Conservation (phyloP, 2,888 invertebrate genomes). For the Cheilosia impressa region DNA sequence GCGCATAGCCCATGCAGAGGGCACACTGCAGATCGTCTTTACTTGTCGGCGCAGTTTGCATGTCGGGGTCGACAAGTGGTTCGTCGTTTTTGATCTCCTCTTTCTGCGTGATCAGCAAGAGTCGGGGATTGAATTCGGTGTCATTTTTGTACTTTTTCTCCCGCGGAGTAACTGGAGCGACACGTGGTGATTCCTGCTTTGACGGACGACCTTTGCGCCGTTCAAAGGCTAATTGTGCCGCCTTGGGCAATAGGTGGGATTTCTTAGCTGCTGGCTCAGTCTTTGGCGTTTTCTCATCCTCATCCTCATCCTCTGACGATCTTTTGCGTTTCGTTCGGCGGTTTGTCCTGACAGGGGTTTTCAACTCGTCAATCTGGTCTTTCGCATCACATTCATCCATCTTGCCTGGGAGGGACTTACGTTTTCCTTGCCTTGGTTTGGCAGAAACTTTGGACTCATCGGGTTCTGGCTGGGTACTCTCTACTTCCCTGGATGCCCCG, state of each 20-base stretch:
- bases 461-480: neutral
- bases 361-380: neutral
- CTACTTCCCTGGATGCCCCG: neutral
- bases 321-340: slow-evolving; percentile 22
- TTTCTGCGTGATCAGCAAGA: slow-evolving; percentile 80
- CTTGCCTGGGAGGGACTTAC: neutral
- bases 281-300: neutral
- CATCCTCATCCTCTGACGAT: neutral
- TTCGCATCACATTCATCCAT: neutral
- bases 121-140: slow-evolving; percentile 77
- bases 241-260: neutral
- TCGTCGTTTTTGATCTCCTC: slow-evolving; percentile 79
- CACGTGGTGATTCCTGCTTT: neutral
- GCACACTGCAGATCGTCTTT: slow-evolving; percentile 79
- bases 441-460: neutral
- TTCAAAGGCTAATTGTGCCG: neutral
- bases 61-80: slow-evolving; percentile 70
- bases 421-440: neutral
- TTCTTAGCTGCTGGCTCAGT: slow-evolving; percentile 33
- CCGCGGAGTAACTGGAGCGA: neutral
- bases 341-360: neutral
- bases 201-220: slow-evolving; percentile 14
- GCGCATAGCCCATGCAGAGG: slow-evolving; percentile 78
- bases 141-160: slow-evolving; percentile 57
- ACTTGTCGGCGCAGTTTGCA: slow-evolving; percentile 7